Percentiles rank a stretch among this genome's conserved stretches.
phyloP scores from a whole-genome alignment of 2,113 vertebrate species.

The Cariama cristata region DNA sequence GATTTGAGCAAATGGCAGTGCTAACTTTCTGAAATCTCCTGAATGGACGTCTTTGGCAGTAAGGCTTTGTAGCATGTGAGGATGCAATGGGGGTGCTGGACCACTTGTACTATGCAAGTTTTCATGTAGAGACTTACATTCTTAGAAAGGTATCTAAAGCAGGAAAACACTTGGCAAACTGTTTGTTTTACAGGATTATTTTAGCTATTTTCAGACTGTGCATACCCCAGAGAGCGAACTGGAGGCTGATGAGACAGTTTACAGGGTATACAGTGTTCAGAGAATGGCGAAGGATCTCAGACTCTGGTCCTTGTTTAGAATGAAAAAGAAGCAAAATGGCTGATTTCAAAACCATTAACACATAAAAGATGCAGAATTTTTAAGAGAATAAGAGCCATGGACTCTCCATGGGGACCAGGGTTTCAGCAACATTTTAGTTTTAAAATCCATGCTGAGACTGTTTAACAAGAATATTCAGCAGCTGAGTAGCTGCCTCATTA shows the following conservation, averaged over 20 bases:
- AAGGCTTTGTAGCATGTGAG: too few relatives aligned
- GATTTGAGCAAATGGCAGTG: background rate
- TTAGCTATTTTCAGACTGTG: slow-evolving; percentile 15
- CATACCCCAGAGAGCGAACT: background rate
- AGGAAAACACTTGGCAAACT: background rate
- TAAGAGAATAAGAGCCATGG: slow-evolving; percentile 40
- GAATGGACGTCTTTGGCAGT: background rate
- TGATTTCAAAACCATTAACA: slow-evolving; percentile 71
- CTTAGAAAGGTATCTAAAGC: slow-evolving; percentile 14
- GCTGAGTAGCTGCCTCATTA: slow-evolving; percentile 74
- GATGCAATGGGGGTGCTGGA: background rate
- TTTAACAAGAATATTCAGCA: slow-evolving; percentile 45
- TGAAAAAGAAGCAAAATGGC: slow-evolving; percentile 65
- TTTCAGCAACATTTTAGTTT: slow-evolving; percentile 62
- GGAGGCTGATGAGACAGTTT: slow-evolving; percentile 16
- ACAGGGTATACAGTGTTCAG: background rate
- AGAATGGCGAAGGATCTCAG: slow-evolving; percentile 17
- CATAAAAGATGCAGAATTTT: slow-evolving; percentile 63
- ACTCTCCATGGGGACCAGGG: slow-evolving; percentile 57
- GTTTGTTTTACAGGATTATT: background rate
- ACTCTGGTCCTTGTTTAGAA: slow-evolving; percentile 49
- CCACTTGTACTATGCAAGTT: background rate
- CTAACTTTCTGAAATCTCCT: background rate
- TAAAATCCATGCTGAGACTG: slow-evolving; percentile 69
- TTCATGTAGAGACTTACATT: background rate